phyloP scores from a whole-genome alignment of 2,888 invertebrate species.

The Lacanobia wlatinum region DNA sequence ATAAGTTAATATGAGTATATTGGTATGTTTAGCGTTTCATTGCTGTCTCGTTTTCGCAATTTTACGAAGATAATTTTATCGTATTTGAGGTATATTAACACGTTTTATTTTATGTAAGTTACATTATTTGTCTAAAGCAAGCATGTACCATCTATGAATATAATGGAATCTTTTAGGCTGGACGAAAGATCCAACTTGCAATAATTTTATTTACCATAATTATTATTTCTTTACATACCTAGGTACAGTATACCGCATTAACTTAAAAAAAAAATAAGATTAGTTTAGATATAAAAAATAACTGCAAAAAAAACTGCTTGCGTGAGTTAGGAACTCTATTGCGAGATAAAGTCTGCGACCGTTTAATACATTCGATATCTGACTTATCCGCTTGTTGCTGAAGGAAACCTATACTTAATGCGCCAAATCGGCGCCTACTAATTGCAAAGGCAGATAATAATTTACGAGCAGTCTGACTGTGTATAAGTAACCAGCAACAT shows the following conservation, averaged over 20 bases:
- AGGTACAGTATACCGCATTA: not conserved
- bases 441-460: constrained; percentile 87
- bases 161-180: not conserved
- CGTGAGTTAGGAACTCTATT: constrained; percentile 26
- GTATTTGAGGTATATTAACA: not conserved
- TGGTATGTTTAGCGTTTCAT: constrained; percentile 30
- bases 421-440: constrained; percentile 88
- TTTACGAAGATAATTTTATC: constrained; percentile 7
- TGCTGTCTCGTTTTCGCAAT: constrained; percentile 15
- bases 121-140: not conserved
- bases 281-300: not conserved
- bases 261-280: not conserved
- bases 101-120: not conserved
- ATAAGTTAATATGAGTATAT: constrained; percentile 27
- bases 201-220: not conserved
- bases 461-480: constrained; percentile 84
- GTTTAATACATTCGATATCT: constrained; percentile 60
- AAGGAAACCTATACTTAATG: constrained; percentile 77
- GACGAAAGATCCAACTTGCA: not conserved
- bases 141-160: not conserved
- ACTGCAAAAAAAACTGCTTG: not conserved
- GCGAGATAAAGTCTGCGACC: constrained; percentile 58
- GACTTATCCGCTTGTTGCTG: constrained; percentile 59
- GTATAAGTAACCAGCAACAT: constrained; percentile 77
- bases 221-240: no score